Base-by-base conservation (phyloP, 2,113 vertebrate species). In the Cyprinodon brontotheroides region DNA sequence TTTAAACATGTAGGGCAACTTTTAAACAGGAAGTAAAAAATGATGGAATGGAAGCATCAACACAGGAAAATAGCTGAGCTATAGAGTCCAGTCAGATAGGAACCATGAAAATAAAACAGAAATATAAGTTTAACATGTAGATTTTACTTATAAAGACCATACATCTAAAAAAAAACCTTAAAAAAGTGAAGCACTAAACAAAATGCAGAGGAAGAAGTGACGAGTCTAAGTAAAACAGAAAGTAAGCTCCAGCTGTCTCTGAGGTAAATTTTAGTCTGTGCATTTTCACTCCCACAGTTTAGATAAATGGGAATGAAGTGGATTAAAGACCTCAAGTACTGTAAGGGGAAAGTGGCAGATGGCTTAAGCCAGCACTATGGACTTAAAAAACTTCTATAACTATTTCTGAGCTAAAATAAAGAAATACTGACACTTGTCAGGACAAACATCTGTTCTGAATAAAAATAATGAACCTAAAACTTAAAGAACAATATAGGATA, bases 231-330 rank as follows among this genome's bases (percentile, higher is more conserved):
- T 41, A 41, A 74, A 65, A 70, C 14, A 65, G 48, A 50, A 61
- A 68, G 47, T 69, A 29, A 61, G 2, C 43, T 14, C 15, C 8
- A 37, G 70, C 37, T 41, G 11, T 60, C 41, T 70, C 15, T n/a
- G 7, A 8, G 15, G 43, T 2, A 47, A 22, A 61, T 80, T 68
- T 77, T 48, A 20, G 71, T 77, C 47, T 65, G 50, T 1, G 29
- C 59, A 15, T 39, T 17, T 72, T 17, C 29, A 17, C 70, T 50
- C 17, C 22, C 3, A 70, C 29, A 64, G 36, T 62, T 3, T n/a
- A 40, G 60, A 61, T 53, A 59, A 38, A 65, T 43, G 50, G 9
- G 29, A 43, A 37, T 2, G 40, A 45, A 64, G 50, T 29, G 0
- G 0, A 53, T 53, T 8, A 17, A 37, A 74, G 36, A 22, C 22